Evolutionary conservation across 2,797 vertebrate species (phyloP).

Genomic region (Labroides dimidiatus): DNA sequence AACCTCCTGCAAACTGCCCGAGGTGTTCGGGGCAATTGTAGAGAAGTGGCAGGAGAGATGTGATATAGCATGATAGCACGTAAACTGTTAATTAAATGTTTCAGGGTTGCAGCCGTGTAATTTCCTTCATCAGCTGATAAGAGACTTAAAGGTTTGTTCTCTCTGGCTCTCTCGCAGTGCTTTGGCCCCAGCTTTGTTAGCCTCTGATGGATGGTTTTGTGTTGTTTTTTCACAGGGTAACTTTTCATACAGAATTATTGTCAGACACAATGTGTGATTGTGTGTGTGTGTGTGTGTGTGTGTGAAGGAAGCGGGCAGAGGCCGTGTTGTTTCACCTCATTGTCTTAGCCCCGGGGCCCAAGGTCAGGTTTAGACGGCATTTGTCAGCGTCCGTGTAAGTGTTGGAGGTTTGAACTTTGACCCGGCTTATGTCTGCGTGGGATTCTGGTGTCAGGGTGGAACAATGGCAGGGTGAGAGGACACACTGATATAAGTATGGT

Average conservation of each 20-base stretch:
- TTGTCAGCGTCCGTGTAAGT: slow-evolving; percentile 57
- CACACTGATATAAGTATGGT: slow-evolving; percentile 43
- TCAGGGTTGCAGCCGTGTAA: slow-evolving; percentile 74
- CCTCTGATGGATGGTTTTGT: slow-evolving; percentile 68
- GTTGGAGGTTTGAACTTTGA: slow-evolving; percentile 68
- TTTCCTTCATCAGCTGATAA: slow-evolving; percentile 76
- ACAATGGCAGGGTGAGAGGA: slow-evolving; percentile 66
- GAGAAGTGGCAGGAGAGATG: slow-evolving; percentile 59
- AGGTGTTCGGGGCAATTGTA: slow-evolving; percentile 52
- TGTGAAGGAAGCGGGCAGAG: slow-evolving; percentile 12
- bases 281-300: neutral
- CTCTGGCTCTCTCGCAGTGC: slow-evolving; percentile 44
- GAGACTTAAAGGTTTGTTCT: slow-evolving; percentile 72
- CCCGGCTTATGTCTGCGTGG: slow-evolving; percentile 64
- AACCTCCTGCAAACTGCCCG: slow-evolving; percentile 47
- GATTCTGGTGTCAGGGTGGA: slow-evolving; percentile 65
- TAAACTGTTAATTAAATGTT: slow-evolving; percentile 80
- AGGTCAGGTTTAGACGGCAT: slow-evolving; percentile 58
- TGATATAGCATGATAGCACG: slow-evolving; percentile 62
- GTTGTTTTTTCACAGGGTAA: slow-evolving; percentile 60
- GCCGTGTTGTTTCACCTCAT: slow-evolving; percentile 46
- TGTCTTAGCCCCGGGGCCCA: slow-evolving; percentile 56
- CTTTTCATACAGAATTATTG: slow-evolving; percentile 65
- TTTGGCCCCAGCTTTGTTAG: slow-evolving; percentile 67
- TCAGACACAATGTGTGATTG: slow-evolving; percentile 5